A percentile compares a stretch with the other conserved stretches of the same genome.
Conservation (phyloP, 2,797 vertebrate species). For the Diglossa cyanea region DNA sequence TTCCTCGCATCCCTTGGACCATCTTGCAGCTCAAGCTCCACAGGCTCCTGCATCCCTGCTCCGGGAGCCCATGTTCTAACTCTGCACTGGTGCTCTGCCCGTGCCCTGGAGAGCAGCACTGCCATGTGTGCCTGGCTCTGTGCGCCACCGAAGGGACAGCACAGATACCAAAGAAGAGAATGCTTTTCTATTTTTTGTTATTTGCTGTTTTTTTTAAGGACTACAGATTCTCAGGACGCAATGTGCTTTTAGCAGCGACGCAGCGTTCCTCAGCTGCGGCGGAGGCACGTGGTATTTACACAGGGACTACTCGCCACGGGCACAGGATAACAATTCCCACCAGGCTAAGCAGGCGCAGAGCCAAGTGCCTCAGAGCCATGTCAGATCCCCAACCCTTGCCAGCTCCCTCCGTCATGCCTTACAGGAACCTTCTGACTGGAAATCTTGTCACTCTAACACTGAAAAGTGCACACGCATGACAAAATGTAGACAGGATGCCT, state of each 20-base stretch:
- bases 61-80: rapidly evolving
- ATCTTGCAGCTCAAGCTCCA: neutral
- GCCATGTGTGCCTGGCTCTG: neutral
- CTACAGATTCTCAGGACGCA: conserved; percentile 72
- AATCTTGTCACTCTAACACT: conserved; percentile 89
- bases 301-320: conserved; percentile 76
- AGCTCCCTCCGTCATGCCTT: conserved; percentile 77
- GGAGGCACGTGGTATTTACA: conserved; percentile 72
- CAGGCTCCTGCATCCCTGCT: neutral
- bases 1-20: conserved; percentile 32
- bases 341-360: conserved; percentile 79
- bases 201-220: conserved; percentile 13
- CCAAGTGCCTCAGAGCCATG: conserved; percentile 82
- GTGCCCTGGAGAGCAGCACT: neutral
- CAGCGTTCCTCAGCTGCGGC: conserved; percentile 70
- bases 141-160: neutral
- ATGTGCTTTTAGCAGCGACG: conserved; percentile 72
- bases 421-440: conserved; percentile 84
- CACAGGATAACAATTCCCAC: conserved; percentile 79
- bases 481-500: conserved; percentile 89
- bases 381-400: conserved; percentile 81
- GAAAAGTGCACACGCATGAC: conserved; percentile 93
- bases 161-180: neutral
- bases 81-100: neutral
- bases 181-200: neutral